Conservation (phyloP, 2,888 invertebrate species). For the Podotricha telesiphe region DNA sequence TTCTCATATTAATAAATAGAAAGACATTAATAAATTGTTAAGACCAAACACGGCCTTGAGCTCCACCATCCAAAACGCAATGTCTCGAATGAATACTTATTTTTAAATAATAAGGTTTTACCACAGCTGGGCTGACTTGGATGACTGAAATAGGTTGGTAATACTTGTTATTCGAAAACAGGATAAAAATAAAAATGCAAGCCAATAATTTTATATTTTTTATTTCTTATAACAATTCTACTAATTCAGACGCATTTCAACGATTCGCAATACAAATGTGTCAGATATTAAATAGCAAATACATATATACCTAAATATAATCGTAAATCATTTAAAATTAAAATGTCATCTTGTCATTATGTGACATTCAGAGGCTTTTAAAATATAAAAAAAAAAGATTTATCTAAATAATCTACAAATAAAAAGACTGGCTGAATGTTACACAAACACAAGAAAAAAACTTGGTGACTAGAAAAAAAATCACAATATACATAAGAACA, state of each 20-base stretch:
- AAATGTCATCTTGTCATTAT: constrained; percentile 29
- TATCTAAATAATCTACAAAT: not conserved
- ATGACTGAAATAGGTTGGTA: too few relatives aligned
- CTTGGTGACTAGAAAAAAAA: constrained; percentile 58
- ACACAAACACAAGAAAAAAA: constrained; percentile 37
- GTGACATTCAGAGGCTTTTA: constrained; percentile 29
- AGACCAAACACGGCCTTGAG: too few relatives aligned
- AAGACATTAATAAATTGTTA: too few relatives aligned
- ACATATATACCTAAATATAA: constrained; percentile 44
- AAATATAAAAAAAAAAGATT: constrained; percentile 10
- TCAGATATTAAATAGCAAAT: constrained; percentile 49
- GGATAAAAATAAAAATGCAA: not conserved
- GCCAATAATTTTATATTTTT: constrained; percentile 42
- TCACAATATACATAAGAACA: constrained; percentile 50
- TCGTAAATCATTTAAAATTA: constrained; percentile 53
- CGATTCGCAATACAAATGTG: constrained; percentile 55
- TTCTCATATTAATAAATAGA: too few relatives aligned
- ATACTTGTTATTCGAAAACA: not conserved
- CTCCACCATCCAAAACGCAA: too few relatives aligned
- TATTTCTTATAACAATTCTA: constrained; percentile 60
- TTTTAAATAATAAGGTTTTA: too few relatives aligned
- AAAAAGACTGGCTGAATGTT: constrained; percentile 25
- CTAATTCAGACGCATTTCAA: constrained; percentile 61
- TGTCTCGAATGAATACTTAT: too few relatives aligned
- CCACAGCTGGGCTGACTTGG: too few relatives aligned